phyloP scores from a whole-genome alignment of 2,797 vertebrate species.

The Balearica regulorum region DNA sequence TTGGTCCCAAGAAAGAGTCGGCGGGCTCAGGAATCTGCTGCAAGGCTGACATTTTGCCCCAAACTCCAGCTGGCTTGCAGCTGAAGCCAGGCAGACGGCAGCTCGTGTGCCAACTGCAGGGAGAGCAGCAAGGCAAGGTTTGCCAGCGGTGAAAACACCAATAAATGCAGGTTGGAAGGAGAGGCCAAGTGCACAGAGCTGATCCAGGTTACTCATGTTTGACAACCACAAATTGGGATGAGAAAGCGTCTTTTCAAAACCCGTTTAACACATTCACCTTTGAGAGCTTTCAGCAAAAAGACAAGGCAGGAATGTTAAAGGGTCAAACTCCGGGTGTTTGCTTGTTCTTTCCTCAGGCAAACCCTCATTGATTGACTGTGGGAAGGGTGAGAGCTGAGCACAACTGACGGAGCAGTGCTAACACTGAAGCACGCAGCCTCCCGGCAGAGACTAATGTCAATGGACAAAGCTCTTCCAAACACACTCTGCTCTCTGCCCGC shows the following conservation, averaged over 20 bases:
- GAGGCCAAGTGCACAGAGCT: background rate
- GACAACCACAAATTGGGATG: background rate
- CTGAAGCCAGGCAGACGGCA: background rate
- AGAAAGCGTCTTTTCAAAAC: conserved; percentile 23
- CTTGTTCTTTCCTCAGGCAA: conserved; percentile 5
- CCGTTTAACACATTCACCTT: background rate
- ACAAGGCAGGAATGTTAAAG: background rate
- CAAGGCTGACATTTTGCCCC: background rate
- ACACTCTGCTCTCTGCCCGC: background rate
- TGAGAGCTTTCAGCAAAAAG: conserved; percentile 7
- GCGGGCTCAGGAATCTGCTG: background rate
- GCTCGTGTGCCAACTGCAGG: background rate
- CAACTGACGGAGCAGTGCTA: background rate
- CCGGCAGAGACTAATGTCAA: background rate
- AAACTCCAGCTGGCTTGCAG: background rate
- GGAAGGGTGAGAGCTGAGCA: background rate
- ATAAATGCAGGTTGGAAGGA: background rate
- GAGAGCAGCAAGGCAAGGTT: background rate
- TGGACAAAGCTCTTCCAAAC: background rate
- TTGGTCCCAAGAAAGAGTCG: background rate
- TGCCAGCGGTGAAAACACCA: background rate
- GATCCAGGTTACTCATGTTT: background rate
- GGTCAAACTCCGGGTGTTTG: background rate
- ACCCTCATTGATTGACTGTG: background rate
- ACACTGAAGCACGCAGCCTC: background rate